Evolutionary conservation across 2,888 invertebrate genomes (phyloP).

Genomic region (Nysson spinosus): DNA sequence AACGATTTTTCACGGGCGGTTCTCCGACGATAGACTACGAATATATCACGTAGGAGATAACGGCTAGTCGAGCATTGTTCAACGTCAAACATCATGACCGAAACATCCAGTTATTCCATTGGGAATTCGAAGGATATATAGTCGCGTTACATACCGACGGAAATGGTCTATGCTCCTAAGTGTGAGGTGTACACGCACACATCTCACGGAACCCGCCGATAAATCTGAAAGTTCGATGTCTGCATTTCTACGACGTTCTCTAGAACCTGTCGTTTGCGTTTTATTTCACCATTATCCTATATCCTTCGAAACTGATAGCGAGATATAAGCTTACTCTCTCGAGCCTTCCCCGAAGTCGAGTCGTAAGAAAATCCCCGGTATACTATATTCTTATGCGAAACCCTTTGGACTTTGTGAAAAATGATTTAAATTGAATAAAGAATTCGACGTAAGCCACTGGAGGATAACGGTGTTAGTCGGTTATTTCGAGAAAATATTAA

Average conservation of each 20-base stretch:
- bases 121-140: conserved; percentile 17
- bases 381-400: no score
- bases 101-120: conserved; percentile 6
- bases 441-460: no score
- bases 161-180: not conserved
- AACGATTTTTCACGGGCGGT: conserved; percentile 45
- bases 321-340: conserved; percentile 20
- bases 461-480: no score
- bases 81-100: conserved; percentile 38
- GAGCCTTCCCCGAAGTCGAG: conserved; percentile 21
- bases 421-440: no score
- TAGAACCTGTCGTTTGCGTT: conserved; percentile 25
- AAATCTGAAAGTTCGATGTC: conserved; percentile 52
- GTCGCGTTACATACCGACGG: not conserved
- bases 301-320: conserved; percentile 39
- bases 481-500: no score
- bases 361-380: conserved; percentile 33
- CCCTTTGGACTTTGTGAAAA: no score
- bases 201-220: conserved; percentile 24
- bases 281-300: conserved; percentile 48
- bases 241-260: conserved; percentile 35
- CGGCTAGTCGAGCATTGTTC: conserved; percentile 47
- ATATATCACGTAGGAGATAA: conserved; percentile 33
- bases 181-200: not conserved
- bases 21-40: conserved; percentile 38